phyloP scores from a whole-genome alignment of 2,888 invertebrate genomes.

The Polyploca ridens region DNA sequence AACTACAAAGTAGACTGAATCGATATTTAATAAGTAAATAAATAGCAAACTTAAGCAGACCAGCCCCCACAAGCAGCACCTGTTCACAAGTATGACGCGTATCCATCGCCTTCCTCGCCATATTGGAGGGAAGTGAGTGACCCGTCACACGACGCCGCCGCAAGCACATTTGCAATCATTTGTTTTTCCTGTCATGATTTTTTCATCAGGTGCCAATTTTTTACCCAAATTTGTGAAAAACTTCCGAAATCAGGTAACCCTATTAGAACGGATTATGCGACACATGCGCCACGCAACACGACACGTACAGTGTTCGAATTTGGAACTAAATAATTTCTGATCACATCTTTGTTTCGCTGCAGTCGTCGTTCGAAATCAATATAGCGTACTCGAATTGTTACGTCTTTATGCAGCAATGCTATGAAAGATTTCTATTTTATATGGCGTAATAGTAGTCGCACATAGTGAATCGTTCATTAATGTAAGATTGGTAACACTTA shows the following conservation, averaged over 20 bases:
- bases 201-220: background rate
- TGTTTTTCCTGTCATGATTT: too few relatives aligned
- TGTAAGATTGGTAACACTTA: slow-evolving; percentile 85
- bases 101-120: too few relatives aligned
- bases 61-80: too few relatives aligned
- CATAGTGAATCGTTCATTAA: slow-evolving; percentile 84
- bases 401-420: slow-evolving; percentile 84
- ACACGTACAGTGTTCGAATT: slow-evolving; percentile 47
- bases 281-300: slow-evolving; percentile 52
- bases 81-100: too few relatives aligned
- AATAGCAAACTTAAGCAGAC: too few relatives aligned
- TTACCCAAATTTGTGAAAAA: background rate
- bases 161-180: too few relatives aligned
- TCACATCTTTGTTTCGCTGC: slow-evolving; percentile 63
- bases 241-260: background rate
- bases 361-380: slow-evolving; percentile 80
- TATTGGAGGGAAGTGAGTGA: too few relatives aligned
- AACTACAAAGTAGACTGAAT: too few relatives aligned
- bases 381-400: slow-evolving; percentile 79
- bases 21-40: too few relatives aligned
- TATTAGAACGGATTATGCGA: slow-evolving; percentile 7
- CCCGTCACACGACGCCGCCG: too few relatives aligned
- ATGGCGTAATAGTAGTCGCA: slow-evolving; percentile 84
- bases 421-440: slow-evolving; percentile 81
- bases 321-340: slow-evolving; percentile 65